Base-by-base conservation (phyloP, 2,797 vertebrate species). In the Spinus pinus region DNA sequence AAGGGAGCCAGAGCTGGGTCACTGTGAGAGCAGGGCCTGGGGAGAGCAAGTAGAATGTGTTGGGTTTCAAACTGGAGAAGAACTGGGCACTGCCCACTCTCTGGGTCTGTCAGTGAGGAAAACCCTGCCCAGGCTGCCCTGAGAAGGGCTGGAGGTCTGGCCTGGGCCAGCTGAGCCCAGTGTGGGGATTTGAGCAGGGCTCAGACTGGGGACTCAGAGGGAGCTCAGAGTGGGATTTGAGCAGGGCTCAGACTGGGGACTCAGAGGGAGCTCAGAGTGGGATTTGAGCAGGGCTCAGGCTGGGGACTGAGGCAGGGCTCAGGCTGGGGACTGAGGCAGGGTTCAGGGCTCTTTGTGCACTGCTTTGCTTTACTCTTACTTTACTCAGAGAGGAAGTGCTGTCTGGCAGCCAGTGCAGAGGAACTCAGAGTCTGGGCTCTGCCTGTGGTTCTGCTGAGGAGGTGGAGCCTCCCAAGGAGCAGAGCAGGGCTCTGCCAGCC, bases 361-460 rank as follows among this genome's bases (percentile, higher is more conserved):
- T 80, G 66, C 56, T 81, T 35, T 50, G 14, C 72, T 14, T 35
- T 37, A 39, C 88, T 66, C 44, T 37, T 21, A 3, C 44, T 86
- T 85, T 28, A 7, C 56, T 64, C 2, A 1, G 41, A 86, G 86
- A 81, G 86, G 95, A 97, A 94, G 88, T 71, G 30, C 64, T 85
- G 74, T 85, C 83, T 95, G 41, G 21, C 54, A 86, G 83, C 70
- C 74, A 8, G 58, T 66, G 83, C 71, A 28, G 83, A 73, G 83
- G 65, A 94, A 61, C 90, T 64, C 61, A 0, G 86, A 67, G 88
- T 58, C 66, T 65, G 79, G 39, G 80, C 65, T 88, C 71, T 15
- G 14, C n/a, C 0, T 18, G 50, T 37, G 75, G 47, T 80, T 86
- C 56, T 62, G 58, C 6, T 1, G 64, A 60, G 64, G 73, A 91